These are phyloP conservation scores for Montipora efflorescens DNA, from an alignment of 64 coral and sea anemone genomes.

Conservation along the genomic window DNA sequence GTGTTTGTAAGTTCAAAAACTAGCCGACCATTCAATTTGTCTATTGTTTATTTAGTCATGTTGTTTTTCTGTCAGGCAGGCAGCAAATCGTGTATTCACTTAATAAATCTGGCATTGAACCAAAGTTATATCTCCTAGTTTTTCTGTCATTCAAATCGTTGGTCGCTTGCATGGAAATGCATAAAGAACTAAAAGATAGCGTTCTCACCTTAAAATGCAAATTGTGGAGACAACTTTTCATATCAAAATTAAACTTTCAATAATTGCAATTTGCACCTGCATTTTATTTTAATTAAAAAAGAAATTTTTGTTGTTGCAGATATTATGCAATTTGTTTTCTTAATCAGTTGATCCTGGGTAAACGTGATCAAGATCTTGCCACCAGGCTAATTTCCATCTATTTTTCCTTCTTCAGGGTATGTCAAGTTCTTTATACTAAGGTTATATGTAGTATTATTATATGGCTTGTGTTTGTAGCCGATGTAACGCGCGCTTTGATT, in stretches of 20 bases:
- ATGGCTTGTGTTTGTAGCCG: no score
- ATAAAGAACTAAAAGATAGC: no score
- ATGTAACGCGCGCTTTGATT: no score
- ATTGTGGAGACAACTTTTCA: not conserved
- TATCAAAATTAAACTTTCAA: not conserved
- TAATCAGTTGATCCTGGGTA: constrained; percentile 89
- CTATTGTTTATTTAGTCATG: not conserved
- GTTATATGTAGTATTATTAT: no score
- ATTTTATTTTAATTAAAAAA: not conserved
- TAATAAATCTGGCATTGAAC: no score
- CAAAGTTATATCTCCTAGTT: not conserved
- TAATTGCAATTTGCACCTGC: not conserved
- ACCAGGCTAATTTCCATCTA: constrained; percentile 93
- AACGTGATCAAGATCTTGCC: constrained; percentile 85
- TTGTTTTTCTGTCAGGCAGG: not conserved
- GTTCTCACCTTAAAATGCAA: no score
- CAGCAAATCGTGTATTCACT: no score
- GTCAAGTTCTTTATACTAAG: not conserved
- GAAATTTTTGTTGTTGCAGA: constrained; percentile 36
- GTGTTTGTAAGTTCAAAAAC: not conserved
- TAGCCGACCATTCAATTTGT: not conserved
- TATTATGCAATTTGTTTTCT: constrained; percentile 98
- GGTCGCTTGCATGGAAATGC: not conserved
- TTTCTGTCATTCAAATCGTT: not conserved
- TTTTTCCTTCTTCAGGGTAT: constrained; percentile 97